phyloP scores from a whole-genome alignment of 2,797 vertebrate genomes.

The Danio choprae region DNA sequence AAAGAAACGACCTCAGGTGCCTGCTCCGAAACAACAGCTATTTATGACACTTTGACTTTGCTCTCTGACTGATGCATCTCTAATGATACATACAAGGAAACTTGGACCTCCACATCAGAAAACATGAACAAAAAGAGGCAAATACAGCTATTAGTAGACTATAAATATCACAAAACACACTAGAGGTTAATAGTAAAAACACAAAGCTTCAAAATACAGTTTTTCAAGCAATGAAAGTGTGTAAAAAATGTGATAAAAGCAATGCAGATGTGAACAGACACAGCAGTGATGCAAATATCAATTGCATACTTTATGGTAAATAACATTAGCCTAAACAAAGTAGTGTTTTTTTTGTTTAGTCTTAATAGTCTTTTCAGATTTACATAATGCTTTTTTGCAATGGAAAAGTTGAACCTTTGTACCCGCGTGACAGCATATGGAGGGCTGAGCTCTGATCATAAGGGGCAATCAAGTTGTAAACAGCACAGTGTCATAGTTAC shows the following conservation, averaged over 20 bases:
- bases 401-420: slow-evolving; percentile 43
- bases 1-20: slow-evolving; percentile 32
- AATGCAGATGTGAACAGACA: background rate
- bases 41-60: slow-evolving; percentile 84
- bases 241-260: background rate
- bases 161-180: background rate
- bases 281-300: background rate
- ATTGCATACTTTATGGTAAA: background rate
- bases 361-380: background rate
- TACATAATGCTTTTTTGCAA: slow-evolving; percentile 10
- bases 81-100: slow-evolving; percentile 16
- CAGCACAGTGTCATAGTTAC: slow-evolving; percentile 23
- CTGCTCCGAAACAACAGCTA: slow-evolving; percentile 51
- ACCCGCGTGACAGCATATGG: slow-evolving; percentile 12
- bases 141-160: background rate
- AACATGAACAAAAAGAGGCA: background rate
- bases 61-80: slow-evolving; percentile 61
- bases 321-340: background rate
- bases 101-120: background rate
- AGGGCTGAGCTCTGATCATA: slow-evolving; percentile 18
- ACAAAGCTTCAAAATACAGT: background rate
- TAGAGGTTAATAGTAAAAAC: background rate
- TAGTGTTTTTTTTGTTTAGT: too few relatives aligned
- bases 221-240: background rate
- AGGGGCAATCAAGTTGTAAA: slow-evolving; percentile 70